These are phyloP conservation scores for Chiloscyllium punctatum DNA, from an alignment of 2,797 vertebrate species.

Conservation along the genomic window DNA sequence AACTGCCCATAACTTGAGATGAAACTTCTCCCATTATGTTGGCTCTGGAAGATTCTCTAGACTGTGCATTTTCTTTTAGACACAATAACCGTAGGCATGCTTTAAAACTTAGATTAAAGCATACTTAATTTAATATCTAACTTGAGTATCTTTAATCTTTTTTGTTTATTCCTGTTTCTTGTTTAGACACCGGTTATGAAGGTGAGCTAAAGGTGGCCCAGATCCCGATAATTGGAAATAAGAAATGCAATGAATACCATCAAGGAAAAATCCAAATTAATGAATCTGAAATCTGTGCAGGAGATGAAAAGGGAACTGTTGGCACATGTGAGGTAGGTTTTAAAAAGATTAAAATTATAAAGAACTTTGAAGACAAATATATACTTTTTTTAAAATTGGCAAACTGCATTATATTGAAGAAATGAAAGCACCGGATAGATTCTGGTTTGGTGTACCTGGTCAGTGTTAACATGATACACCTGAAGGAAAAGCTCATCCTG, in stretches of 20 bases:
- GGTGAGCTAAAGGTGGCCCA: slow-evolving; percentile 76
- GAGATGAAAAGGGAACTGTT: slow-evolving; percentile 71
- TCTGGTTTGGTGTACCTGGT: not conserved
- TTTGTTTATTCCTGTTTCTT: slow-evolving; percentile 41
- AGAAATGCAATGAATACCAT: slow-evolving; percentile 78
- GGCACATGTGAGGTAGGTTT: slow-evolving; percentile 89
- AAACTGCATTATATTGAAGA: not conserved
- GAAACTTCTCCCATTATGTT: not conserved
- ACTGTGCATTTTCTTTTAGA: not conserved
- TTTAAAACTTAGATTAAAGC: not conserved
- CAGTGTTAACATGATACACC: not conserved
- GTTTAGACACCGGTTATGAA: slow-evolving; percentile 76
- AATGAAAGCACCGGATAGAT: not conserved
- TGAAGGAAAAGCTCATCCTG: not conserved
- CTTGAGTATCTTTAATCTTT: not conserved
- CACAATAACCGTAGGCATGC: not conserved
- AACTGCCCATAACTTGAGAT: not conserved
- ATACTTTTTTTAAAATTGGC: too few species aligned
- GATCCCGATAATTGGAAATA: slow-evolving; percentile 75
- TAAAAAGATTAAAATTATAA: not conserved
- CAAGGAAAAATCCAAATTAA: slow-evolving; percentile 78
- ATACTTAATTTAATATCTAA: not conserved
- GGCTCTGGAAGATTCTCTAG: not conserved
- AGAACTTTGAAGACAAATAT: not conserved
- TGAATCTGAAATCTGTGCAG: slow-evolving; percentile 87